Conservation (phyloP, 2,888 invertebrate species). For the Melieria crassipennis region DNA sequence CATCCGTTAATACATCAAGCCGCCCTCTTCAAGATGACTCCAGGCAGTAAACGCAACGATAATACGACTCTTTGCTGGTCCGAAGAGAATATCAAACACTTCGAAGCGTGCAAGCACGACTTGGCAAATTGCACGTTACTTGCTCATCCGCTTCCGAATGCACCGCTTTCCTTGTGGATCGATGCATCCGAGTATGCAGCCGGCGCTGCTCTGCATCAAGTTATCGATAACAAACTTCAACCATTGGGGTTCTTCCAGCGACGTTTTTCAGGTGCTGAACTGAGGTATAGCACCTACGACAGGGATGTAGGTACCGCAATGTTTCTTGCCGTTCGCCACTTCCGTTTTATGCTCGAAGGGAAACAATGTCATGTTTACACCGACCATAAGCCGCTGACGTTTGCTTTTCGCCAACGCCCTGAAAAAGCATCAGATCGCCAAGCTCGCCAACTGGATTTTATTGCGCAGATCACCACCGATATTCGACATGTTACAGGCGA, state of each 20-base stretch:
- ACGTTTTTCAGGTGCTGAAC: constrained; percentile 50
- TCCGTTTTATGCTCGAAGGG: constrained; percentile 44
- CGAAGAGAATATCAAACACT: constrained; percentile 43
- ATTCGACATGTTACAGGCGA: constrained; percentile 38
- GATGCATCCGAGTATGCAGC: constrained; percentile 55
- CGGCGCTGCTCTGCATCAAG: neutral
- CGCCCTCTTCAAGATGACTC: constrained; percentile 14
- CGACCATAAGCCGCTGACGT: constrained; percentile 45
- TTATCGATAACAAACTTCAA: neutral
- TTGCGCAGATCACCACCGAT: constrained; percentile 40
- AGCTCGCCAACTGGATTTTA: constrained; percentile 38
- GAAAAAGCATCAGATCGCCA: constrained; percentile 4
- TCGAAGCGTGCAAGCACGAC: constrained; percentile 1
- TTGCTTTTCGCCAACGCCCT: constrained; percentile 46
- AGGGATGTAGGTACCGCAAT: constrained; percentile 60
- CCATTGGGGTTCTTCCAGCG: neutral
- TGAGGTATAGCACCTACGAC: constrained; percentile 60
- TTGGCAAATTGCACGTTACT: neutral
- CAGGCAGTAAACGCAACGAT: constrained; percentile 10
- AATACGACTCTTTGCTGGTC: neutral
- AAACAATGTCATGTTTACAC: constrained; percentile 39
- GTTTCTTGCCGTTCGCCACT: constrained; percentile 54
- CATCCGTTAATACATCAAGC: constrained; percentile 25
- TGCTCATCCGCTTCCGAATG: constrained; percentile 6
- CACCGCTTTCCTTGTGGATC: constrained; percentile 21